Evolutionary conservation across 2,797 vertebrate species (phyloP), one percentile per base, ranked within the genome.

Genomic region (Champsocephalus gunnari): DNA sequence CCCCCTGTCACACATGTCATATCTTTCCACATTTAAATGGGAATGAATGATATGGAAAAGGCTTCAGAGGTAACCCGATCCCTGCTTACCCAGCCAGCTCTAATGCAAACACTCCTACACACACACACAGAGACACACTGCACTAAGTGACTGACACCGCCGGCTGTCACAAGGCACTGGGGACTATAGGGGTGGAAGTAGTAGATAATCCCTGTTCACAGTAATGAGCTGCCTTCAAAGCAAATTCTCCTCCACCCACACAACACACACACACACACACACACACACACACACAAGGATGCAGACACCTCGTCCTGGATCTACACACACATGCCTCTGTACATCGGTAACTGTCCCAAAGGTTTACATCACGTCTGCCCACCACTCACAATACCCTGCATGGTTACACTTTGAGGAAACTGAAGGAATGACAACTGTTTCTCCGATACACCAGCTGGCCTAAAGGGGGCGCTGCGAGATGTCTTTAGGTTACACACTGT

Each of bases 71-170:
- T 74, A 89, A 90, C 83, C 66, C 4, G 82, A 93, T 60, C 48
- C 80, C 67, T 91, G 89, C 92, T 93, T 92, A 90, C 75, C 80
- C 85, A 80, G 76, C 74, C 65, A 62, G 70, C 56, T 69, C 81
- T 80, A 83, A 87, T 77, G 84, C 83, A 89, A 90, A 87, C 89
- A 87, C 62, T 63, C 63, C 75, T 50, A 63, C 79, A 45, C 24
- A 68, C 77, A 75, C 58, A 73, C 58, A 49, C 58, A 63, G 24
- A 28, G 3, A 28, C 71, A 54, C 56, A 66, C 59, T 12, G 48
- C 58, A 81, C 62, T 82, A 77, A 86, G 67, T 84, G 89, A 88
- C 80, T 88, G 88, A 86, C 88, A 88, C 86, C 77, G 66, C 82
- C 73, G 82, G 83, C 84, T 91, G 91, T 92, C 76, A 88, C 79